A percentile compares a stretch with the other conserved stretches of the same genome.
Conservation (phyloP, 2,113 vertebrate species). For the Ochotona princeps region DNA sequence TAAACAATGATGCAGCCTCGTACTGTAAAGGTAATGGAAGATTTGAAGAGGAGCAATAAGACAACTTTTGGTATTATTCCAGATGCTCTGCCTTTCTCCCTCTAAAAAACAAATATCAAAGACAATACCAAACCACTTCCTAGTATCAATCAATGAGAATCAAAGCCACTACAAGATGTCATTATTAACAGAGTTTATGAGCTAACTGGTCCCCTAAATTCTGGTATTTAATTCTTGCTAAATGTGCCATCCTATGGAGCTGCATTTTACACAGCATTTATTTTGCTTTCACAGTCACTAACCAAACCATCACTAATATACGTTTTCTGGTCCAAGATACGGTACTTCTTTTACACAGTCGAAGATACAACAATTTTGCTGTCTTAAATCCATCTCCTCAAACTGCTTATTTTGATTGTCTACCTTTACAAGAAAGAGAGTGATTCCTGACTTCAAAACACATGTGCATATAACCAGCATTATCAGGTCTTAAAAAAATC, state of each 20-base stretch:
- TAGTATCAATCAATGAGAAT: conserved; percentile 49
- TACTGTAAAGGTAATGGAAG: not conserved
- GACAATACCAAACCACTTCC: conserved; percentile 21
- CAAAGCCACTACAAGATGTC: conserved; percentile 19
- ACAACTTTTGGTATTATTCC: conserved; percentile 33
- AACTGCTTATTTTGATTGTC: conserved; percentile 76
- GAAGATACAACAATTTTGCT: conserved; percentile 76
- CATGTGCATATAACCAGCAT: conserved; percentile 12
- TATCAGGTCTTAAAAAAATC: conserved; percentile 24
- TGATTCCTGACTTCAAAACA: conserved; percentile 58
- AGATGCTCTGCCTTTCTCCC: not conserved
- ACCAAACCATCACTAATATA: conserved; percentile 74
- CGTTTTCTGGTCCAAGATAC: conserved; percentile 73
- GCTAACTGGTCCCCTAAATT: conserved; percentile 35
- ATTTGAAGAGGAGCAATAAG: conserved; percentile 44
- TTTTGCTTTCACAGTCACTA: conserved; percentile 73
- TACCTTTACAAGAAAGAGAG: conserved; percentile 68
- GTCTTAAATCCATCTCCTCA: conserved; percentile 78
- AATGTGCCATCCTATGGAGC: conserved; percentile 57
- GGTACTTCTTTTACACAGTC: conserved; percentile 72
- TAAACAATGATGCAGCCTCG: conserved; percentile 18
- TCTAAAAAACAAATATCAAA: conserved; percentile 30
- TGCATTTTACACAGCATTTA: conserved; percentile 62
- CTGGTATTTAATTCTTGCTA: conserved; percentile 1
- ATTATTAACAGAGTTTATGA: conserved; percentile 36